Base-by-base conservation (phyloP, 2,888 invertebrate genomes). In the Elegia similella region DNA sequence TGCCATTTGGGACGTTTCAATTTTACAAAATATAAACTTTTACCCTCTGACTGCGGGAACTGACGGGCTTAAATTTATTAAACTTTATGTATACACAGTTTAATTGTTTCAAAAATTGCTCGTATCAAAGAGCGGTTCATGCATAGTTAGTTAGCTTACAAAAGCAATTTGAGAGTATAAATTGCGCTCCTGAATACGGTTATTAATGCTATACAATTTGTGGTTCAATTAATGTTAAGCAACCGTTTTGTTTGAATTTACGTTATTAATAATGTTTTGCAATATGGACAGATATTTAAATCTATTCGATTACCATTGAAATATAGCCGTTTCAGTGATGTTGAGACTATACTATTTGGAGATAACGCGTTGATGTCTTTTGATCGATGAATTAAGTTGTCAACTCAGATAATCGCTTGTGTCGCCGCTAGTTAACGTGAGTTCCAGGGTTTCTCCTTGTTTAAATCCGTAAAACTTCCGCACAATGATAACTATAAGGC, bases 11-110 rank as follows among this genome's bases (percentile, higher is more conserved):
- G 74, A 80, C 80, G 71, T 82, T 82, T 83, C 77, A 81, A 82
- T 84, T 84, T 83, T 77, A 82, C 74, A 75, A 81, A 78, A 78
- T 80, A 77, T 73, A 77, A 78, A 78, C 75, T 76, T 76, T 76
- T 73, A 68, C 69, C 67, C 70, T 72, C 67, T 64, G 66, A 66
- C 70, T 70, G 34, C 64, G 67, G 71, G 71, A 38, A 75, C 70
- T 73, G 78, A 73, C 71, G 65, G 57, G 60, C 59, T 72, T 64
- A 67, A 68, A 71, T 78, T 77, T 71, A 75, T 73, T 60, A 62
- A 62, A 68, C 64, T 66, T 63, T 65, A 59, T 64, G 57, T 64
- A 61, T 58, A 62, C 54, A 55, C 54, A 55, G 47, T 61, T 58
- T 59, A 52, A 60, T 23, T 55, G 46, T 61, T 57, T 59, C 17